These are phyloP conservation scores for Clytia hemisphaerica DNA, from an alignment of 30 jellyfish, hydroid and myxozoan genomes.

Conservation along the genomic window DNA sequence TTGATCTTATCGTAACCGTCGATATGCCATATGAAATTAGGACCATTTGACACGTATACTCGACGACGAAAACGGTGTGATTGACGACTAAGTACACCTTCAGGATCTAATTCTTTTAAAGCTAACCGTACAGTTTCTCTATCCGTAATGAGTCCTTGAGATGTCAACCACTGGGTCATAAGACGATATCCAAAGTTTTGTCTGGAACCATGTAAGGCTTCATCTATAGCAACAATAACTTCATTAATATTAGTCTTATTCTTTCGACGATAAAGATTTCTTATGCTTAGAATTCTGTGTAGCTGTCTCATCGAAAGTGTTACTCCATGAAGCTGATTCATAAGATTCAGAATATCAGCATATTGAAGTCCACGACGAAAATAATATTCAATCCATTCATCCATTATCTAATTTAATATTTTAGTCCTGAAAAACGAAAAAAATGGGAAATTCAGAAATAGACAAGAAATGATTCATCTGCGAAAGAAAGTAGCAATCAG, in stretches of 20 bases:
- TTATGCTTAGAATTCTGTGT: neutral
- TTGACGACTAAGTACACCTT: conserved; percentile 40
- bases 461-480: too few relatives aligned
- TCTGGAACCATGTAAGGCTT: conserved; percentile 7
- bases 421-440: too few relatives aligned
- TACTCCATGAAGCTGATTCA: too few relatives aligned
- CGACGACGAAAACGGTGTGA: conserved; percentile 26
- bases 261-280: neutral
- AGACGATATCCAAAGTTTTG: conserved; percentile 22
- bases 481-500: too few relatives aligned
- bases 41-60: conserved; percentile 45
- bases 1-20: conserved; percentile 55
- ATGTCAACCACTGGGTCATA: conserved; percentile 9
- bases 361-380: too few relatives aligned
- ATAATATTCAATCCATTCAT: too few relatives aligned
- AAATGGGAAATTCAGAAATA: too few relatives aligned
- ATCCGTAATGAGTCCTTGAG: conserved; percentile 8
- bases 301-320: neutral
- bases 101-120: conserved; percentile 46
- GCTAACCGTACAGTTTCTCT: conserved; percentile 22
- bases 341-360: too few relatives aligned
- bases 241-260: neutral
- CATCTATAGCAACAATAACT: neutral
- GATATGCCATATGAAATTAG: conserved; percentile 50
- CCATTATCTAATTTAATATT: too few relatives aligned